Evolutionary conservation across 2,888 invertebrate species (phyloP).

Genomic region (Apodemia zela): DNA sequence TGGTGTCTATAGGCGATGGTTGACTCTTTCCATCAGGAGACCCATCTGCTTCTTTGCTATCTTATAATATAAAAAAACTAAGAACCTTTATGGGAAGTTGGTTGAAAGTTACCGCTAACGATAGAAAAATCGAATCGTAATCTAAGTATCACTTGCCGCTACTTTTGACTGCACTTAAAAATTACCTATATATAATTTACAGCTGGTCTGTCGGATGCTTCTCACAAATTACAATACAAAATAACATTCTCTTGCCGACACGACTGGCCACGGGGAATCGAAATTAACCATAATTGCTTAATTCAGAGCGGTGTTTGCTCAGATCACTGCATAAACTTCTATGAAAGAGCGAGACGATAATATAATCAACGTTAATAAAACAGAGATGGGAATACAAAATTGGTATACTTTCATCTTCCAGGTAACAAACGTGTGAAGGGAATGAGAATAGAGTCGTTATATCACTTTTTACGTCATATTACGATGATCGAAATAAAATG

Average conservation of each 20-base stretch:
- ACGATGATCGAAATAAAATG: neutral
- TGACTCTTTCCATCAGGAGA: no score
- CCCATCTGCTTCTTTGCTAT: no score
- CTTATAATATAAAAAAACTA: no score
- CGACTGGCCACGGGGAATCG: conserved; percentile 69
- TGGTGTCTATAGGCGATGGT: no score
- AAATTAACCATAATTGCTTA: conserved; percentile 81
- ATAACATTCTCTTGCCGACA: conserved; percentile 71
- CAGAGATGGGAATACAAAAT: neutral
- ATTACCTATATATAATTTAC: conserved; percentile 69
- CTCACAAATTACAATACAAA: conserved; percentile 78
- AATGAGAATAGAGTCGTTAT: conserved; percentile 7
- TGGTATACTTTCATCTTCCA: conserved; percentile 12
- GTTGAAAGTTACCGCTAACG: conserved; percentile 1
- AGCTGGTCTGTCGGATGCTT: conserved; percentile 75
- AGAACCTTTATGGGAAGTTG: no score
- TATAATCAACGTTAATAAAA: conserved; percentile 18
- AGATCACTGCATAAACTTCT: conserved; percentile 6
- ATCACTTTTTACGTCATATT: neutral
- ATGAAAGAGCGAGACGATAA: conserved; percentile 9
- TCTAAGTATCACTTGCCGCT: conserved; percentile 8
- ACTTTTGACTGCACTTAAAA: conserved; percentile 46
- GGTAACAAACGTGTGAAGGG: conserved; percentile 12
- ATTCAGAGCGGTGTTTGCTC: conserved; percentile 29
- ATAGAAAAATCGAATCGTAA: neutral